These are phyloP conservation scores for Drosophila ironensis DNA, from an alignment of 1,140 invertebrate genomes.

Conservation along the genomic window DNA sequence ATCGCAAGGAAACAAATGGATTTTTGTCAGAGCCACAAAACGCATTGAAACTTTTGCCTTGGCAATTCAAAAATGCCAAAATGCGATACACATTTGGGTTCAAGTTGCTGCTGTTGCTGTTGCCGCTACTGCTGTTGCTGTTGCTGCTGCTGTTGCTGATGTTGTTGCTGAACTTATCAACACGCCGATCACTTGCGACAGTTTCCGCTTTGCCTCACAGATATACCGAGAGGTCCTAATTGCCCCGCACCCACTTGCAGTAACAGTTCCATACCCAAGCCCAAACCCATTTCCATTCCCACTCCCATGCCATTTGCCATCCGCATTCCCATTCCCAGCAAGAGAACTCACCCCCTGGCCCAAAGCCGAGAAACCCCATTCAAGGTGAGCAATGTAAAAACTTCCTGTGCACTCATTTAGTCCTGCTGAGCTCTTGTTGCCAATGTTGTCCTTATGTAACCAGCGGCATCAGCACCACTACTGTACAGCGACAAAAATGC, in stretches of 20 bases:
- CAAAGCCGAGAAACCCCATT: conserved; percentile 36
- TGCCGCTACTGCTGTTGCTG: conserved; percentile 6
- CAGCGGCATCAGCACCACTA: conserved; percentile 32
- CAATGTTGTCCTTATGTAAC: conserved; percentile 57
- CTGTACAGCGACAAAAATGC: neutral
- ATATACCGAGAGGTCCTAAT: conserved; percentile 55
- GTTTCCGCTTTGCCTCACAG: conserved; percentile 66
- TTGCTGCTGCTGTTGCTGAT: conserved; percentile 23
- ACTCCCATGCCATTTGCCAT: neutral
- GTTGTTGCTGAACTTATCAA: conserved; percentile 70
- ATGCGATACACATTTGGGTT: conserved; percentile 39
- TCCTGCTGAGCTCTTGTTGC: conserved; percentile 41
- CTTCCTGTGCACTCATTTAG: conserved; percentile 77
- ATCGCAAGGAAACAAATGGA: conserved; percentile 46
- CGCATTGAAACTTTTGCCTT: conserved; percentile 51
- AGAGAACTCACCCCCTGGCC: neutral
- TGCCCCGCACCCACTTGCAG: conserved; percentile 64
- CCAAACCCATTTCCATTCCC: conserved; percentile 14
- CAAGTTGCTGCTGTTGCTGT: conserved; percentile 9
- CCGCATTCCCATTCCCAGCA: neutral
- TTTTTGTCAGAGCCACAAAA: conserved; percentile 48
- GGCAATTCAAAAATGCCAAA: conserved; percentile 40
- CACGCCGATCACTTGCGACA: conserved; percentile 77
- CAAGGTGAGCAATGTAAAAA: conserved; percentile 75
- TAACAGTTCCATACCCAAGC: conserved; percentile 7